phyloP scores from a whole-genome alignment of 2,888 invertebrate species.

The Frankliniella fusca region DNA sequence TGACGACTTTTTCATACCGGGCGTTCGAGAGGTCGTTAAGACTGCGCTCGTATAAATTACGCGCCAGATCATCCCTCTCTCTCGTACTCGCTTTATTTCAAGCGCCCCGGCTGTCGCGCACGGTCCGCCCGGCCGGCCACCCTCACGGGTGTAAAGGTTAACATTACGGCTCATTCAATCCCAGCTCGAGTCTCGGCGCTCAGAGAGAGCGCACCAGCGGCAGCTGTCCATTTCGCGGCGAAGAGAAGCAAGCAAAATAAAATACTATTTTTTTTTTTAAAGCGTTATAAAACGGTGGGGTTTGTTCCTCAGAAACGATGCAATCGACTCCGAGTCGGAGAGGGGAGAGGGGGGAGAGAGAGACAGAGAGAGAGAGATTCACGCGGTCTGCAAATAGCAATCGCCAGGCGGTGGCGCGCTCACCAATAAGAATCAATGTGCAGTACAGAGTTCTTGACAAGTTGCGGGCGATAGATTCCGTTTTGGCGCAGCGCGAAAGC shows the following conservation, averaged over 20 bases:
- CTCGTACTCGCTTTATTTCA: too few species aligned
- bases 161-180: neutral
- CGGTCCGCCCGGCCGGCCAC: neutral
- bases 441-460: neutral
- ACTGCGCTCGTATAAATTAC: neutral
- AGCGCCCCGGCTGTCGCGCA: too few species aligned
- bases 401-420: neutral
- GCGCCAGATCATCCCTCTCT: neutral
- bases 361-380: neutral
- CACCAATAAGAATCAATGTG: neutral
- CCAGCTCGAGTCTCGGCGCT: too few species aligned
- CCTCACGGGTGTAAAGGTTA: neutral
- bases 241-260: too few species aligned
- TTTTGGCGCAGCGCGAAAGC: neutral
- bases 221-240: too few species aligned
- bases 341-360: neutral
- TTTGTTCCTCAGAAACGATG: too few species aligned
- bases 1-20: constrained; percentile 12
- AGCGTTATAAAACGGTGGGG: too few species aligned
- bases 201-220: too few species aligned
- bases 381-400: too few species aligned
- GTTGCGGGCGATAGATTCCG: neutral
- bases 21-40: constrained; percentile 1
- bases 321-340: neutral
- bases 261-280: too few species aligned